Base-by-base conservation (phyloP, 37 sponge, comb jelly and placozoan genomes). In the Sycon ciliatum region DNA sequence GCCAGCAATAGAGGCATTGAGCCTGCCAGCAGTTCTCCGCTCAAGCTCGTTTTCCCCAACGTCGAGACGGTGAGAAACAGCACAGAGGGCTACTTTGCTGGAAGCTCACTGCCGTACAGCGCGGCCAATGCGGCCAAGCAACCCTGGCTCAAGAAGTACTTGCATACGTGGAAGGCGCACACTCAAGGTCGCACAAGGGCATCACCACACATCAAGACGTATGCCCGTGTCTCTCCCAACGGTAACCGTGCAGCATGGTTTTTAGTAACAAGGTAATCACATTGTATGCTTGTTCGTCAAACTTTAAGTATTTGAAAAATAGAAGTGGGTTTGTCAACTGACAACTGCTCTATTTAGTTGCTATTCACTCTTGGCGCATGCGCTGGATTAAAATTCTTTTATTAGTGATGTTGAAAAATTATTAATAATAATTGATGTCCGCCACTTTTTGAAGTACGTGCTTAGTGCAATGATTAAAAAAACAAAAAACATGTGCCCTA, bases 151-250 rank as follows among this genome's bases (percentile, higher is more conserved):
- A 83, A 42, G 0, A 32, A 34, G 34, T 87, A 76, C 61, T 32
- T 26, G 60, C 81, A 86, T 36, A 86, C 85, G 73, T 91, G 86
- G 89, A 82, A 76, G 46, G 86, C 82, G 4, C 80, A 79, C 37
- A 22, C 38, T 7, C 76, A 40, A 42, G 95, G 95, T 9, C 39
- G 95, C 27, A 73, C 76, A 11, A 65, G 83, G 23, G 95, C 91
- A 27, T 74, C 91, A 24, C 95, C 95, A 36, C 95, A 94, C 73
- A 89, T 94, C 52, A 94, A 94, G 73, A 84, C 95, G 32, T 94
- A 94, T 79, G 65, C 69, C 33, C 84, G 95, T 16, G 32, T 86
- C 52, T 84, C 90, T 3, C 87, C 87, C 18, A 88, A 87, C 38
- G 35, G 38, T 38, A 74, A 67, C 38, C 62, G 77, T 34, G 27